Evolutionary conservation across 2,888 invertebrate genomes (phyloP), one percentile per base, ranked within the genome.

Genomic region (Mythimna albipuncta): DNA sequence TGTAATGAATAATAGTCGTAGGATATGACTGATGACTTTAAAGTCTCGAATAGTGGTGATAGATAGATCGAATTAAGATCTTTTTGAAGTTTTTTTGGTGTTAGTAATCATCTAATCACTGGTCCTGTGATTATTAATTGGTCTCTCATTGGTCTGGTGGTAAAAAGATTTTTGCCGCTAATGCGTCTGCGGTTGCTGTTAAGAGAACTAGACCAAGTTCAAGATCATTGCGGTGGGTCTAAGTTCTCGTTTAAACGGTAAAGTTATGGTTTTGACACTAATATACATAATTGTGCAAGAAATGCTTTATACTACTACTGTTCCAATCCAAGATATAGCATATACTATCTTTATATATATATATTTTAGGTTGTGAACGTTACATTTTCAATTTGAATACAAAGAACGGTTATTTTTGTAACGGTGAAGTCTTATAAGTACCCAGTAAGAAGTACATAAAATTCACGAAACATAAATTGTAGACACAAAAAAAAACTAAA

Each of bases 1-100:
- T 1, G 75, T 83, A 75, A 78, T 83, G 85, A 85, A 74, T 83
- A 76, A 83, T 82, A 72, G 68, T 61, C 59, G 35, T 32, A 71
- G 26, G 21, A 52, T 58, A 77, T 87, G 86, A 86, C 72, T 81
- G 81, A 87, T 87, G 84, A 69, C 58, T 75, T 72, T 38, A 69
- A 79, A 74, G 76, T 68, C 68, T 79, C 65, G 62, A 64, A 74
- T 72, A 76, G 71, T 76, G 66, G 81, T 86, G 85, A 86, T 86
- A 83, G 79, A 86, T 86, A 66, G 79, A 66, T 72, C 71, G 79
- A 85, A 80, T 82, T 85, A 85, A 78, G 72, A 58, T 68, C 68
- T 72, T 79, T 82, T 75, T 71, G 61, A 72, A 70, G 55, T 66
- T 72, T 81, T 76, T 75, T 68, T 69, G 44, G 61, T 84, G 69